Percentiles rank a stretch among this genome's conserved stretches.
phyloP scores from a whole-genome alignment of 1,140 invertebrate species.

The Heliconius melpomene region DNA sequence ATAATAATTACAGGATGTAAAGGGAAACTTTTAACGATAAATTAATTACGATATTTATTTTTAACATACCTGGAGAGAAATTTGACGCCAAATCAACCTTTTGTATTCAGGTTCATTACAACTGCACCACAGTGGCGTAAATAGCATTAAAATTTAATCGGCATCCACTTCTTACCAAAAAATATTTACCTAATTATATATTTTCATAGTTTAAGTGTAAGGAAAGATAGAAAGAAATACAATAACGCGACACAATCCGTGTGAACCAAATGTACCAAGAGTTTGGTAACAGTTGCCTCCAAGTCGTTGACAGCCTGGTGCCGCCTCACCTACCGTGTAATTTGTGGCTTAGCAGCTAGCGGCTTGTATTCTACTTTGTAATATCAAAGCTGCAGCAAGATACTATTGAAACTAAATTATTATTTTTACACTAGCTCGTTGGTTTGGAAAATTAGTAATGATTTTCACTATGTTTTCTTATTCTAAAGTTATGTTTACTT shows the following conservation, averaged over 20 bases:
- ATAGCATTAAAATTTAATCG: background rate
- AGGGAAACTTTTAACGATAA: too few relatives aligned
- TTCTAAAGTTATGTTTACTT: too few relatives aligned
- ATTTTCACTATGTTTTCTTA: background rate
- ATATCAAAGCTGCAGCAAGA: background rate
- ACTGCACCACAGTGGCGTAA: background rate
- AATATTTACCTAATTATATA: slow-evolving; percentile 9
- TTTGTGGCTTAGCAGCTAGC: slow-evolving; percentile 17
- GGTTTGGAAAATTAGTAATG: background rate
- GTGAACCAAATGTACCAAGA: slow-evolving; percentile 34
- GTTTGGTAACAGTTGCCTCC: slow-evolving; percentile 33
- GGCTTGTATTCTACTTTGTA: background rate
- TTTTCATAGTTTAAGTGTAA: slow-evolving; percentile 24
- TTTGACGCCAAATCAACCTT: background rate
- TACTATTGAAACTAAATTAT: background rate
- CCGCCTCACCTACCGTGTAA: slow-evolving; percentile 18
- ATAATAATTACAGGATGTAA: background rate
- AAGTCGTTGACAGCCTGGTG: background rate
- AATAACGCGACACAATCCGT: slow-evolving; percentile 33
- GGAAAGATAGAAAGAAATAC: slow-evolving; percentile 30
- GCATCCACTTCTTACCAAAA: background rate
- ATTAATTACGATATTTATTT: too few relatives aligned
- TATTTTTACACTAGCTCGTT: background rate
- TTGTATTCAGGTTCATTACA: background rate
- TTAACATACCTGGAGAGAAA: too few relatives aligned